Conservation (phyloP, 2,797 vertebrate genomes). For the Myripristis murdjan region DNA sequence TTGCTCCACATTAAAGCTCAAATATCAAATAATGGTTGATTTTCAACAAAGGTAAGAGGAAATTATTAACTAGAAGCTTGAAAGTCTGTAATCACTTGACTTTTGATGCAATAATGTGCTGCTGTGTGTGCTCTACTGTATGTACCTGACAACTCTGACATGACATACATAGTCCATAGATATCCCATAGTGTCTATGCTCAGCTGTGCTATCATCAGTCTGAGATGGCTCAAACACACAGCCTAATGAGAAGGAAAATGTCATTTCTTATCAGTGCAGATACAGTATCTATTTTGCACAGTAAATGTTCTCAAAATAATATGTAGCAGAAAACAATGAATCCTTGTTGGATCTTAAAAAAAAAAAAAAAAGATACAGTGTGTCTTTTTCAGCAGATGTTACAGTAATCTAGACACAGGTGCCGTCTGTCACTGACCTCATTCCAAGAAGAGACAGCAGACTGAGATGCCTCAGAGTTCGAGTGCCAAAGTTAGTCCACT, state of each 20-base stretch:
- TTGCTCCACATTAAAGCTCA: neutral
- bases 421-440: neutral
- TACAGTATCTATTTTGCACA: neutral
- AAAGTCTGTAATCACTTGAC: no score
- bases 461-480: neutral
- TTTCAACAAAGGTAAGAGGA: no score
- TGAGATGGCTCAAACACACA: neutral
- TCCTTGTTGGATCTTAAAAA: neutral
- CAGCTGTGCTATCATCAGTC: neutral
- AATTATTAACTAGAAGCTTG: no score
- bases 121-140: no score
- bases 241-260: neutral
- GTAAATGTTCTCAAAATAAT: neutral
- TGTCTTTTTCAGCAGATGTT: neutral
- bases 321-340: neutral
- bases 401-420: slow-evolving; percentile 5
- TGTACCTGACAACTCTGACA: no score
- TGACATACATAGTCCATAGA: neutral
- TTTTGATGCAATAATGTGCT: no score
- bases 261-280: neutral
- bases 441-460: neutral
- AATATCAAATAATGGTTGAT: neutral
- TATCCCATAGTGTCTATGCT: neutral
- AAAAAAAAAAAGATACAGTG: neutral
- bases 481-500: neutral